These are phyloP conservation scores for Cardinalis cardinalis DNA, from an alignment of 2,113 vertebrate genomes.

Conservation along the genomic window DNA sequence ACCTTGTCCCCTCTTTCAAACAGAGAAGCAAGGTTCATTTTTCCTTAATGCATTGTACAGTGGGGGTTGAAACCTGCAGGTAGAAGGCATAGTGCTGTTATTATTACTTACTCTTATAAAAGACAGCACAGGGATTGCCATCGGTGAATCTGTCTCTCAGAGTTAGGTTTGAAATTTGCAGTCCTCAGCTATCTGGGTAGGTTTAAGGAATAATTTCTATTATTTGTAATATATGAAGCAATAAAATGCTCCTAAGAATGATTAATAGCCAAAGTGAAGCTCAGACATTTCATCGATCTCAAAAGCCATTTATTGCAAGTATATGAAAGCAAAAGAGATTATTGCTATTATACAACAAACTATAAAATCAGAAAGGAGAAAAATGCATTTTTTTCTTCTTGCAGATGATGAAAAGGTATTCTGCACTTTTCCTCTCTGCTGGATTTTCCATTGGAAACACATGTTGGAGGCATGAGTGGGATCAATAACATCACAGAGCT, in stretches of 20 bases:
- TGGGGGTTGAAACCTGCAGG: not conserved
- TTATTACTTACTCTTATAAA: slow-evolving; percentile 32
- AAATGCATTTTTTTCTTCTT: slow-evolving; percentile 30
- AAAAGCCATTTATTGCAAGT: slow-evolving; percentile 47
- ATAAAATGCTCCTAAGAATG: slow-evolving; percentile 50
- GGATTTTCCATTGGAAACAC: slow-evolving; percentile 14
- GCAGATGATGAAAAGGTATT: not conserved
- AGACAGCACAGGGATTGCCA: not conserved
- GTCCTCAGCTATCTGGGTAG: slow-evolving; percentile 4
- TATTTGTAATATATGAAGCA: slow-evolving; percentile 47
- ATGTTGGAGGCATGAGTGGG: not conserved
- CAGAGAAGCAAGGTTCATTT: slow-evolving; percentile 8
- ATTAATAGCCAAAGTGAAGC: slow-evolving; percentile 52
- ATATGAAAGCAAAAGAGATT: slow-evolving; percentile 36
- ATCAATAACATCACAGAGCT: slow-evolving; percentile 47
- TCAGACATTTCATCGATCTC: slow-evolving; percentile 35
- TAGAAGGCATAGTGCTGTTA: not conserved
- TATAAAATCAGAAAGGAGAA: slow-evolving; percentile 33
- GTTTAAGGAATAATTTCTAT: slow-evolving; percentile 7
- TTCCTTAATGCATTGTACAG: not conserved
- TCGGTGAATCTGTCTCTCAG: slow-evolving; percentile 16
- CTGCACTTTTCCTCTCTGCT: not conserved
- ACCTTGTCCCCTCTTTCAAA: not conserved
- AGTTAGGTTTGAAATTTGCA: slow-evolving; percentile 42
- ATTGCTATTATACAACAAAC: slow-evolving; percentile 51